phyloP scores from a whole-genome alignment of 2,888 invertebrate species.

The Tuta absoluta region DNA sequence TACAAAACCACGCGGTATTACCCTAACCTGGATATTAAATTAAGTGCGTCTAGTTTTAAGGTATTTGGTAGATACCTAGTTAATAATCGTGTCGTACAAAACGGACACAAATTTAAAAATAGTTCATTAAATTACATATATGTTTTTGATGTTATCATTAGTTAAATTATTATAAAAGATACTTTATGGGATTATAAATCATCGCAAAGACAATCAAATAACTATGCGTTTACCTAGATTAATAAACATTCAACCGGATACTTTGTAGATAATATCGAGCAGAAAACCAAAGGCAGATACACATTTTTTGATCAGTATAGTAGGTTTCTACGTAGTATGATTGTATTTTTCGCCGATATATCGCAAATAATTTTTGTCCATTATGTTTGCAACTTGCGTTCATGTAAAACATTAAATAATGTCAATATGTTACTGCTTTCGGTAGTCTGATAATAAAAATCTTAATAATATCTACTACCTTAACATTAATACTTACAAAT shows the following conservation, averaged over 20 bases:
- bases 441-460: background rate
- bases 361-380: background rate
- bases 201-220: background rate
- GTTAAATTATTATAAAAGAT: slow-evolving; percentile 3
- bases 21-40: slow-evolving; percentile 9
- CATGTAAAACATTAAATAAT: background rate
- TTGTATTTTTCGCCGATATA: background rate
- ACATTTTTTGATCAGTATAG: background rate
- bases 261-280: background rate
- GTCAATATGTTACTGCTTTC: background rate
- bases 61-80: slow-evolving; percentile 4
- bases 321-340: background rate
- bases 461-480: background rate
- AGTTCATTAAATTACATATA: background rate
- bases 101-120: background rate
- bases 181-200: background rate
- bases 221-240: background rate
- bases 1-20: slow-evolving; percentile 10
- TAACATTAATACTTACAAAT: background rate
- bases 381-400: background rate
- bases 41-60: slow-evolving; percentile 1
- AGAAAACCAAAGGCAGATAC: slow-evolving; percentile 4
- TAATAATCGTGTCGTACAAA: slow-evolving; percentile 2
- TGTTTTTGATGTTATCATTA: slow-evolving; percentile 4
- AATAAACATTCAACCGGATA: background rate